Evolutionary conservation across 2,797 vertebrate genomes (phyloP).

Genomic region (Pelodytes ibericus): DNA sequence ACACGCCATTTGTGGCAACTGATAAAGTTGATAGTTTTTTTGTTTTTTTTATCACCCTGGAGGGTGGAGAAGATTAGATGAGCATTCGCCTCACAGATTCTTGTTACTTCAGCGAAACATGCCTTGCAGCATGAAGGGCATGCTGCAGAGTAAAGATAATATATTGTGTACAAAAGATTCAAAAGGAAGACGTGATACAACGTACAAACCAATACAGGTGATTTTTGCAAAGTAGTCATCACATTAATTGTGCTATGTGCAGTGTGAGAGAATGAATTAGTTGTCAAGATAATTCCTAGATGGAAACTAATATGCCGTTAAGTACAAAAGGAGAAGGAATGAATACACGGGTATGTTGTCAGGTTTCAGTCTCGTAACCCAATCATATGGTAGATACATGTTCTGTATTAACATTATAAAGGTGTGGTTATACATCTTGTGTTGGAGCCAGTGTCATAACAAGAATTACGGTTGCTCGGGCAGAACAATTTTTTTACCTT

Average conservation of each 20-base stretch:
- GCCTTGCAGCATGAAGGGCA: conserved; percentile 6
- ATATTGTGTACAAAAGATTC: conserved; percentile 4
- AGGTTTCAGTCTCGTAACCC: no score
- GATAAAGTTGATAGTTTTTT: conserved; percentile 11
- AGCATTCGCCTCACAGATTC: conserved; percentile 13
- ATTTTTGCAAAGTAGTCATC: not conserved
- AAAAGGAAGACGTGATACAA: not conserved
- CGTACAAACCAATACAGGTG: conserved; percentile 4
- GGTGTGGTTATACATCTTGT: no score
- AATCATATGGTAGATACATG: no score
- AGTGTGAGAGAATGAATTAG: not conserved
- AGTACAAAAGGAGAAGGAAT: no score
- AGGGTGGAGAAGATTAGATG: conserved; percentile 20
- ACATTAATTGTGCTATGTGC: not conserved
- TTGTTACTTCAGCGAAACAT: conserved; percentile 19
- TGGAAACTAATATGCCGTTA: not conserved
- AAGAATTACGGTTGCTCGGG: no score
- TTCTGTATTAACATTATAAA: no score
- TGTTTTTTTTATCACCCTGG: not conserved
- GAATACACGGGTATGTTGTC: no score
- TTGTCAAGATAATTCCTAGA: not conserved
- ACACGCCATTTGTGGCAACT: not conserved
- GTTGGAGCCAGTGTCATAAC: no score
- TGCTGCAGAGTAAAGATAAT: conserved; percentile 23
- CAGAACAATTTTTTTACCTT: no score